Conservation (phyloP, 64 coral and sea anemone species). For the Anthopleura sola region DNA sequence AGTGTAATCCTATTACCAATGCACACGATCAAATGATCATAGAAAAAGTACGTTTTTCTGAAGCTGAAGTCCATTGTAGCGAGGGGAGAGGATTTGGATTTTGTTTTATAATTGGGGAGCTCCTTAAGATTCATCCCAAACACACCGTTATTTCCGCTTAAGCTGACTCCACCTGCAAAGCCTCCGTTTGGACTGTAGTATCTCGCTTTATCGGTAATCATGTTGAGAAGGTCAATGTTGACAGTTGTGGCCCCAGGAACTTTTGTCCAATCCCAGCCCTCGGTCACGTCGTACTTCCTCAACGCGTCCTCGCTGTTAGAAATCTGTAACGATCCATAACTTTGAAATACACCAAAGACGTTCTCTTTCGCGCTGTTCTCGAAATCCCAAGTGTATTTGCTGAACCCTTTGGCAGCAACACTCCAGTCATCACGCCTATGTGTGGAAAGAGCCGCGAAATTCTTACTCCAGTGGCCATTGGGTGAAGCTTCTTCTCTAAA, state of each 20-base stretch:
- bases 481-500: constrained; percentile 15
- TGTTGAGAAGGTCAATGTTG: background rate
- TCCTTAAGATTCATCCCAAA: constrained; percentile 83
- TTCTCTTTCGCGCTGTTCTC: constrained; percentile 44
- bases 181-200: constrained; percentile 14
- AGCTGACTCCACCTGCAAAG: constrained; percentile 43
- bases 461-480: constrained; percentile 85
- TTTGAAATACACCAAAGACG: constrained; percentile 57
- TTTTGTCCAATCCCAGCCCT: constrained; percentile 86
- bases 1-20: constrained; percentile 60
- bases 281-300: constrained; percentile 39
- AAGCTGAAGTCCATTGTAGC: constrained; percentile 27
- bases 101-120: constrained; percentile 34
- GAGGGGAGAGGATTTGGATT: background rate
- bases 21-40: constrained; percentile 49
- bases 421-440: constrained; percentile 74
- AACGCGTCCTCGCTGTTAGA: constrained; percentile 52
- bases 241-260: constrained; percentile 77
- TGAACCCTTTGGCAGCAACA: constrained; percentile 73
- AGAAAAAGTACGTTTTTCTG: constrained; percentile 76
- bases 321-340: constrained; percentile 68
- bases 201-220: constrained; percentile 56
- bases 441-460: constrained; percentile 59
- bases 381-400: constrained; percentile 48
- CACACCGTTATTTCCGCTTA: constrained; percentile 52